Base-by-base conservation (phyloP, 2,888 invertebrate genomes). In the Diadegma fenestrale region DNA sequence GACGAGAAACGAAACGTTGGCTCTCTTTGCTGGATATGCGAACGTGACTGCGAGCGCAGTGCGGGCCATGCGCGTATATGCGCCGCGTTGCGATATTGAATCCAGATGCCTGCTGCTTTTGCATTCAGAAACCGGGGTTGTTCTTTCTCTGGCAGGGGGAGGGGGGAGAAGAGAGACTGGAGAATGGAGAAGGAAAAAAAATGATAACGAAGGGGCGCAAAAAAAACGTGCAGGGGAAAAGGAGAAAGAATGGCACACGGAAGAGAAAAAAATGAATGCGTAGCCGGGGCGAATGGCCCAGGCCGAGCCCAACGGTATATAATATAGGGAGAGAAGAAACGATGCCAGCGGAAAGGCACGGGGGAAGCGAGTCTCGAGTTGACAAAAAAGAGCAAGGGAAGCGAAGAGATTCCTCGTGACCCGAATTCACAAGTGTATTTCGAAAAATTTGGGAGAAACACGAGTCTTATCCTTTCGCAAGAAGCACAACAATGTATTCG, bases 71-170 rank as follows among this genome's bases (percentile, higher is more conserved):
- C 48, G 48, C n/a, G n/a, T 61, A 26, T 68, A 19, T 33, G 33
- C 45, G 45, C 45, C n/a, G 41, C 22, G 33, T 63, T 22, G 54
- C 77, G 79, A 85, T 85, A 85, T 85, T 85, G 85, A 85, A 85
- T 85, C 85, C 79, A 48, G 68, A 58, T 19, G 73, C 22, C 85
- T 82, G 72, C 75, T 61, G 72, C 75, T 61, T 85, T 72, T 58
- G 85, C 82, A 85, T 85, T 85, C 85, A 82, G 68, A 76, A 54
- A 76, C 75, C 71, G 82, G 85, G 82, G 85, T 79, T 75, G 45
- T 78, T 81, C 79, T 75, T 78, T 69, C 69, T 58, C 64, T 54
- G 64, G 48, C 63, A 45, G 69, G 58, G 61, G 63, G 48, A 61
- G 61, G 58, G 64, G n/a, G n/a, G n/a, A n/a, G n/a, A n/a, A n/a